A percentile compares a stretch with the other conserved stretches of the same genome.
These are phyloP conservation scores for Nothura maculosa DNA, from an alignment of 2,797 vertebrate genomes.

Conservation along the genomic window DNA sequence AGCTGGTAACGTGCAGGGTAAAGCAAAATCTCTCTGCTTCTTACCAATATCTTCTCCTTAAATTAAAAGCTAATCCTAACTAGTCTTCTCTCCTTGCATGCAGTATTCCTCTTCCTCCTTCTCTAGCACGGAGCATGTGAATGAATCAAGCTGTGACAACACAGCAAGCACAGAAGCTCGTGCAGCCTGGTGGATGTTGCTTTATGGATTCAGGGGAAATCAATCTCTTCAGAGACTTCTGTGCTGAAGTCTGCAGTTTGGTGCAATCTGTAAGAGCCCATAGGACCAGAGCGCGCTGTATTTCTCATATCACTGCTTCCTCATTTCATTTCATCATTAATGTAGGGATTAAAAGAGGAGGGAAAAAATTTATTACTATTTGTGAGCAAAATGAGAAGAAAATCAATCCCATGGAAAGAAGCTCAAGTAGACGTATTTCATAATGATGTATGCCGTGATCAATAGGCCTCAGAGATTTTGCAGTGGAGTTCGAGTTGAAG, in stretches of 20 bases:
- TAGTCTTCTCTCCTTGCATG: not conserved
- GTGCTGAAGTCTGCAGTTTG: not conserved
- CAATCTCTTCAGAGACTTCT: not conserved
- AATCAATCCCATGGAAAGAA: not conserved
- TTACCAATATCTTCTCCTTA: not conserved
- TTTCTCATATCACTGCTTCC: not conserved
- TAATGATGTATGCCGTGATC: not conserved
- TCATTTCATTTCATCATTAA: not conserved
- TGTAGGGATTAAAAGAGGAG: not conserved
- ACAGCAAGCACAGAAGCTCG: not conserved
- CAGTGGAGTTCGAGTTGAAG: not conserved
- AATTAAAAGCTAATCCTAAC: conserved; percentile 45
- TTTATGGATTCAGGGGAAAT: not conserved
- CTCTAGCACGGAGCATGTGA: not conserved
- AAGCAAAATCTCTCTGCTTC: not conserved
- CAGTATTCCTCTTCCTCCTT: not conserved
- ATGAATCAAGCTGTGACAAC: not conserved
- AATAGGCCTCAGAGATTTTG: not conserved
- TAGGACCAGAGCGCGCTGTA: not conserved
- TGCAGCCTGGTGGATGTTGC: not conserved
- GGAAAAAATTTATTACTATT: not conserved
- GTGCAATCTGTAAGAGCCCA: not conserved
- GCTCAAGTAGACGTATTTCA: not conserved
- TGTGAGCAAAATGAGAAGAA: accelerated
- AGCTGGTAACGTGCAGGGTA: not conserved